phyloP scores from a whole-genome alignment of 2,888 invertebrate genomes.

The Drosophila siamana region DNA sequence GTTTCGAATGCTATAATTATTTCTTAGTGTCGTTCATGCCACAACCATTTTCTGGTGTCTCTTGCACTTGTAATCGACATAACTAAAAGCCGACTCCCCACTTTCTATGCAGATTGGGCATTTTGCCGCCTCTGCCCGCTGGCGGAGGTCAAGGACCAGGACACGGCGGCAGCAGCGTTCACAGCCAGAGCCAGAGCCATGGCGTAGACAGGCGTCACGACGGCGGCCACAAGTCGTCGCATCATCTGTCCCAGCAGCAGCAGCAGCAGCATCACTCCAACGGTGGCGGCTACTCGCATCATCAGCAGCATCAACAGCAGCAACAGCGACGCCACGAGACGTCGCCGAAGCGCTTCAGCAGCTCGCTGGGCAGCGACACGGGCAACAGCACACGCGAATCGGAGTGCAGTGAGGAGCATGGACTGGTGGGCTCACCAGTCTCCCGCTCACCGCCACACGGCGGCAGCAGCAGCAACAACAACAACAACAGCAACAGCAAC shows the following conservation, averaged over 20 bases:
- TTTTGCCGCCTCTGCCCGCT: slow-evolving; percentile 76
- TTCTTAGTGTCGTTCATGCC: too few species aligned
- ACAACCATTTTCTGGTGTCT: too few species aligned
- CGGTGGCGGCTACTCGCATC: slow-evolving; percentile 34
- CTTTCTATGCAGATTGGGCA: slow-evolving; percentile 73
- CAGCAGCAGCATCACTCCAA: slow-evolving; percentile 75
- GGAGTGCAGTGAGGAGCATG: slow-evolving; percentile 89
- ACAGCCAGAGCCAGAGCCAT: slow-evolving; percentile 57
- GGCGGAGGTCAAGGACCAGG: slow-evolving; percentile 86
- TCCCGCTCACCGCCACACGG: slow-evolving; percentile 79
- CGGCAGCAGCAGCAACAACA: slow-evolving; percentile 22
- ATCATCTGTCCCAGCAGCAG: slow-evolving; percentile 87
- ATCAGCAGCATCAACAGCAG: slow-evolving; percentile 52
- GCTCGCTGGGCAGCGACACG: slow-evolving; percentile 91
- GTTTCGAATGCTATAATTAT: too few species aligned
- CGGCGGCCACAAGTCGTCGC: slow-evolving; percentile 88
- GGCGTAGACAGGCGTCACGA: slow-evolving; percentile 69
- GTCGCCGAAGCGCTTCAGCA: slow-evolving; percentile 87
- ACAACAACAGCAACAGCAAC: slow-evolving; percentile 17
- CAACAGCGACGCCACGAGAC: slow-evolving; percentile 80
- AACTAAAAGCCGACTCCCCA: too few species aligned
- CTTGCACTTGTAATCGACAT: background rate
- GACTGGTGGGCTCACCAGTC: slow-evolving; percentile 79
- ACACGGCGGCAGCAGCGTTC: slow-evolving; percentile 77
- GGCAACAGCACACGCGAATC: slow-evolving; percentile 90